These are phyloP conservation scores for Chironomus riparius DNA, from an alignment of 2,888 invertebrate species.

Conservation along the genomic window DNA sequence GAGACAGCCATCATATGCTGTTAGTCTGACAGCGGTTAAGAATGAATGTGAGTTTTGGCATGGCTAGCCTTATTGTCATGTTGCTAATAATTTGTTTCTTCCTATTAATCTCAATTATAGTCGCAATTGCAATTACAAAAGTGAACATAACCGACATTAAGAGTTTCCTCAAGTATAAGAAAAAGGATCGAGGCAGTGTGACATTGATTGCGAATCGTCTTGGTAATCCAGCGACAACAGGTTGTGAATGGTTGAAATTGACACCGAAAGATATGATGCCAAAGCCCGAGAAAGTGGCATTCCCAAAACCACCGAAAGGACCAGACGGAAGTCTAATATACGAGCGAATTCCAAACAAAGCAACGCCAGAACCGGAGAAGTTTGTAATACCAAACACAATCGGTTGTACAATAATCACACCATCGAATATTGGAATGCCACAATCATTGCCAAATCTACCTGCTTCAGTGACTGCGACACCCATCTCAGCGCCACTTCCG, in stretches of 20 bases:
- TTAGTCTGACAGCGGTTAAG: slow-evolving; percentile 71
- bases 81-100: slow-evolving; percentile 6
- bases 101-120: slow-evolving; percentile 37
- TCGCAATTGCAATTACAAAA: slow-evolving; percentile 48
- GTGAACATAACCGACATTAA: slow-evolving; percentile 50
- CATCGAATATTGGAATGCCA: slow-evolving; percentile 35
- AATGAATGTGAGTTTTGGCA: slow-evolving; percentile 70
- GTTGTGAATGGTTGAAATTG: slow-evolving; percentile 46
- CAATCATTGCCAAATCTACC: slow-evolving; percentile 32
- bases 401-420: slow-evolving; percentile 31
- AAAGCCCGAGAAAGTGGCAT: slow-evolving; percentile 69
- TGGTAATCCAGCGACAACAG: slow-evolving; percentile 52
- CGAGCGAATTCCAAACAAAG: slow-evolving; percentile 74
- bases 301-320: slow-evolving; percentile 85
- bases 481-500: slow-evolving; percentile 48
- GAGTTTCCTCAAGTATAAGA: slow-evolving; percentile 47
- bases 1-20: slow-evolving; percentile 72
- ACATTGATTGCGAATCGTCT: slow-evolving; percentile 62
- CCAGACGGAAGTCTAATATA: slow-evolving; percentile 80
- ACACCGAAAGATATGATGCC: slow-evolving; percentile 57
- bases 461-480: slow-evolving; percentile 30
- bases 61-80: background rate
- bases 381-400: slow-evolving; percentile 37
- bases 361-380: slow-evolving; percentile 49
- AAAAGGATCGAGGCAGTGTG: slow-evolving; percentile 55